Conservation (phyloP, 2,797 vertebrate species). For the Darevskia mixta region DNA sequence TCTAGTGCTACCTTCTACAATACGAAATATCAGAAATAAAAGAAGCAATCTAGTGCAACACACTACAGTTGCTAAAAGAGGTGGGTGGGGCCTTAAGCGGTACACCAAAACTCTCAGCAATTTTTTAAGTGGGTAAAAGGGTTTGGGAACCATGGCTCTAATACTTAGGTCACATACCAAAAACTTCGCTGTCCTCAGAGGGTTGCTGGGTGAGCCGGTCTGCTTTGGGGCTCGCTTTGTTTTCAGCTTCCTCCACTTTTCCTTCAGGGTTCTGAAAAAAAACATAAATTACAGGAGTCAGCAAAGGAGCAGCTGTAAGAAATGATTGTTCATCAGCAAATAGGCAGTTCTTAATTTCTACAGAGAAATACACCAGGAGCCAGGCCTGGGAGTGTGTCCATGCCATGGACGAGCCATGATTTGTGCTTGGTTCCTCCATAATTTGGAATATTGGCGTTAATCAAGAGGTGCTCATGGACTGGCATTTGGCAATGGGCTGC, state of each 20-base stretch:
- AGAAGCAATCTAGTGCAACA: too few relatives aligned
- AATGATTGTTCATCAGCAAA: not conserved
- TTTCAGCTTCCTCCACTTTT: constrained; percentile 57
- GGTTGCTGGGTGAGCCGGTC: constrained; percentile 59
- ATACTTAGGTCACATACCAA: constrained; percentile 69
- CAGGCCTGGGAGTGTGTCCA: not conserved
- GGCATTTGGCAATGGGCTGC: too few relatives aligned
- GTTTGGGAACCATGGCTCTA: not conserved
- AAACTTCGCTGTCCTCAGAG: constrained; percentile 81
- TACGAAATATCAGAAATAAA: too few relatives aligned
- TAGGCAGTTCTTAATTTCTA: not conserved
- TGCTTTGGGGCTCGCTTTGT: constrained; percentile 47
- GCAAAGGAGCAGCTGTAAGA: not conserved
- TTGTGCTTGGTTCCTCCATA: too few relatives aligned
- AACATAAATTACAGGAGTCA: not conserved
- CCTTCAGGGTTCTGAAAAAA: constrained; percentile 69
- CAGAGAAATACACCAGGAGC: not conserved
- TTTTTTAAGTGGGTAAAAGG: too few relatives aligned
- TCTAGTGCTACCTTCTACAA: not conserved
- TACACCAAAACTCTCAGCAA: too few relatives aligned
- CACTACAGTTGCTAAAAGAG: not conserved
- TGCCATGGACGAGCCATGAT: too few relatives aligned
- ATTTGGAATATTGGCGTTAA: too few relatives aligned
- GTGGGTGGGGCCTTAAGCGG: too few relatives aligned
- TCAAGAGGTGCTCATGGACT: too few relatives aligned